These are phyloP conservation scores for Leucozona laternaria DNA, from an alignment of 2,888 invertebrate genomes.

Conservation along the genomic window DNA sequence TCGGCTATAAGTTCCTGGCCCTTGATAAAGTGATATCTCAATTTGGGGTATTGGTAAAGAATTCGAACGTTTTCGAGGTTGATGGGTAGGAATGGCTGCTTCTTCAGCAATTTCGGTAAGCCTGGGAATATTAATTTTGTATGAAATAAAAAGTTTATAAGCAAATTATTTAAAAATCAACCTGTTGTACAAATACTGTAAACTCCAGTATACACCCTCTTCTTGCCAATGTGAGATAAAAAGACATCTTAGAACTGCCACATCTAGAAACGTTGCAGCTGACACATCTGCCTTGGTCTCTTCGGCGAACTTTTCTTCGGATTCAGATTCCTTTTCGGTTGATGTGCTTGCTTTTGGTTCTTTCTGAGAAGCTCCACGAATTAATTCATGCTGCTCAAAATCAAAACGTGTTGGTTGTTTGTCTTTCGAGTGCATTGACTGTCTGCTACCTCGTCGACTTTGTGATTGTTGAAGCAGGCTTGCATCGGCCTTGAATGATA, in stretches of 20 bases:
- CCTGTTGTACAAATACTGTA: conserved; percentile 96
- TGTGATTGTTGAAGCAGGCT: conserved; percentile 88
- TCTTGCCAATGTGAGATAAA: conserved; percentile 99
- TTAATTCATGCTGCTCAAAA: conserved; percentile 83
- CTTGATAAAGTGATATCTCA: conserved; percentile 93
- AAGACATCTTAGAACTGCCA: conserved; percentile 97
- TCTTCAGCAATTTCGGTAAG: conserved; percentile 95
- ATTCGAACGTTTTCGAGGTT: conserved; percentile 94
- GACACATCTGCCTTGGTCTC: conserved; percentile 86
- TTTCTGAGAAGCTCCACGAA: conserved; percentile 82
- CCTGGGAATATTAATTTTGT: conserved; percentile 84
- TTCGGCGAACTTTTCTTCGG: conserved; percentile 85
- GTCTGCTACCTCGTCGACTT: conserved; percentile 82
- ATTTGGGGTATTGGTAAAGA: conserved; percentile 97
- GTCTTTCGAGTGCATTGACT: conserved; percentile 81
- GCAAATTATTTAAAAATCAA: conserved; percentile 80
- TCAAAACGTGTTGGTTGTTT: conserved; percentile 82
- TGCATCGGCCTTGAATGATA: conserved; percentile 87
- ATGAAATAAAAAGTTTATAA: neutral
- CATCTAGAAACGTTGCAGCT: conserved; percentile 97
- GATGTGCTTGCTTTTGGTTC: conserved; percentile 85
- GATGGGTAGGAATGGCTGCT: conserved; percentile 88
- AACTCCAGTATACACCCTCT: conserved; percentile 98
- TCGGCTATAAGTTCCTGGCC: conserved; percentile 85
- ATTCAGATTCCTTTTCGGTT: conserved; percentile 90